phyloP scores from a whole-genome alignment of 2,113 vertebrate species.

The Gnathonemus echidnorhynchus region DNA sequence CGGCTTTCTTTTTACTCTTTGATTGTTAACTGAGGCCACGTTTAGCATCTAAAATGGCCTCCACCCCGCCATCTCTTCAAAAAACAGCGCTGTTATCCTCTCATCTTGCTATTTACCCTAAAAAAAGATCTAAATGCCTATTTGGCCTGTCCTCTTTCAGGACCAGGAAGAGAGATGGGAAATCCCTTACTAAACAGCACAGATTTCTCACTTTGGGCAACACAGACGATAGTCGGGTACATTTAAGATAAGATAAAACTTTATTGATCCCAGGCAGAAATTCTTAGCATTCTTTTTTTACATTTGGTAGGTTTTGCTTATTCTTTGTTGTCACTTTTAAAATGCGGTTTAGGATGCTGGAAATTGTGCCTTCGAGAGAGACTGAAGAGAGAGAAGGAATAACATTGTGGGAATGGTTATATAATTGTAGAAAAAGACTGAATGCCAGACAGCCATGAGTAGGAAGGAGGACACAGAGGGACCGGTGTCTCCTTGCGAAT shows the following conservation, averaged over 20 bases:
- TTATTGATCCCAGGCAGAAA: background rate
- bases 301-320: background rate
- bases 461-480: background rate
- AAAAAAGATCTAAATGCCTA: background rate
- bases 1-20: background rate
- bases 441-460: background rate
- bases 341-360: background rate
- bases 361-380: background rate
- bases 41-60: background rate
- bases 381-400: background rate
- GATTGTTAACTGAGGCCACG: background rate
- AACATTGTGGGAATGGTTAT: background rate
- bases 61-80: background rate
- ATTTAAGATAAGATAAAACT: background rate
- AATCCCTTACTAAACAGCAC: background rate
- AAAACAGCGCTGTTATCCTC: background rate
- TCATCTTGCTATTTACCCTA: background rate
- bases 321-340: background rate
- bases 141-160: background rate
- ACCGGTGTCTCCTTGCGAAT: background rate
- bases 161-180: background rate
- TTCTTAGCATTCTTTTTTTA: background rate
- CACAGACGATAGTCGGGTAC: background rate
- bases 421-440: background rate
- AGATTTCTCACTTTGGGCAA: background rate